Conservation (phyloP, 2,888 invertebrate species). For the Entomobrya multifasciata region DNA sequence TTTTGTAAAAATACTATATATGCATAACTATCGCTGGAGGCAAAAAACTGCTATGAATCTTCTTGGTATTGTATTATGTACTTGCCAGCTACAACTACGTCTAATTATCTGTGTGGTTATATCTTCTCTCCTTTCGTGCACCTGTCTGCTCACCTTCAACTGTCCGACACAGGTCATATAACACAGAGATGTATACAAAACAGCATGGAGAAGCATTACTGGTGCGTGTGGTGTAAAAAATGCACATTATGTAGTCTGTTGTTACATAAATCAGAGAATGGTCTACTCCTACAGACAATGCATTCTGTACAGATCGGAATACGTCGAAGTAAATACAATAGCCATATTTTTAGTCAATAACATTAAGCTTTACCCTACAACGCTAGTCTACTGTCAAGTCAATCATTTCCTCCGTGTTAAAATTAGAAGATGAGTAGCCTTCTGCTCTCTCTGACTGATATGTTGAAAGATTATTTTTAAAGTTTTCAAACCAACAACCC, state of each 20-base stretch:
- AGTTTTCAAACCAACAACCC: no score
- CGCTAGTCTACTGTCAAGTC: no score
- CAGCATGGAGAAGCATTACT: constrained; percentile 20
- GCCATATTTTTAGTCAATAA: not conserved
- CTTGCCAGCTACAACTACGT: no score
- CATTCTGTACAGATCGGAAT: not conserved
- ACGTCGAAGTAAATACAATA: not conserved
- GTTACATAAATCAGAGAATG: no score
- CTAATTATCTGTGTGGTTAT: not conserved
- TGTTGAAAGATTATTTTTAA: no score
- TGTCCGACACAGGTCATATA: constrained; percentile 78
- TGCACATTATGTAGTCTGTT: no score
- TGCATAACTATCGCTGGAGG: constrained; percentile 36
- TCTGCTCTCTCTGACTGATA: no score
- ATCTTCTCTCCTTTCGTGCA: constrained; percentile 58
- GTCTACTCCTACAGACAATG: no score
- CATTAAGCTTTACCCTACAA: not conserved
- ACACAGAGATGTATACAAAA: constrained; percentile 63
- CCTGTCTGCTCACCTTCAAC: constrained; percentile 78
- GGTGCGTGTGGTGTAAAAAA: no score
- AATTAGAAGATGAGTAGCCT: no score
- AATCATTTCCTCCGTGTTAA: not conserved
- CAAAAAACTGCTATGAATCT: constrained; percentile 6
- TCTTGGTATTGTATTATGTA: no score
- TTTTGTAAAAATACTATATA: constrained; percentile 7